Conservation (phyloP, 2,797 vertebrate species). For the Pipistrellus pygmaeus region DNA sequence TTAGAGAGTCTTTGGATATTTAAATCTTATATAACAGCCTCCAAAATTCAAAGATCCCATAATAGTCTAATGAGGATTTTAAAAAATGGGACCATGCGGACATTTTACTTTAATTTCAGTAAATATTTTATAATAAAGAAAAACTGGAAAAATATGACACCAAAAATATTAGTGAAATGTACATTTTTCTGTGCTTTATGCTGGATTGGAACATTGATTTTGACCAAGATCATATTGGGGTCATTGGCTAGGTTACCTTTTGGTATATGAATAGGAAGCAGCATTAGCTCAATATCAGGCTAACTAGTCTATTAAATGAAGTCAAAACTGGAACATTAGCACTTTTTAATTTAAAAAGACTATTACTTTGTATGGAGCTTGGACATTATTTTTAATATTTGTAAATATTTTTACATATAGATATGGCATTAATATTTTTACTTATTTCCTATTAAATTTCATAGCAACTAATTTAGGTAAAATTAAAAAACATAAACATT, state of each 20-base stretch:
- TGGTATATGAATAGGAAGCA: neutral
- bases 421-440: neutral
- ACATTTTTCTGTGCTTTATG: neutral
- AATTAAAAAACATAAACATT: neutral
- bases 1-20: constrained; percentile 19
- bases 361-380: neutral
- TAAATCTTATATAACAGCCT: neutral
- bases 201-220: neutral
- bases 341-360: neutral
- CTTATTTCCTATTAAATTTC: constrained; percentile 21
- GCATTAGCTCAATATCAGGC: neutral
- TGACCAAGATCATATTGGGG: neutral
- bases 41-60: neutral
- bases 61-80: neutral
- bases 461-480: neutral
- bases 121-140: neutral
- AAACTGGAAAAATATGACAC: neutral
- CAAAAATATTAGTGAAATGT: neutral
- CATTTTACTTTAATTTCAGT: neutral
- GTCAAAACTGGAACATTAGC: neutral
- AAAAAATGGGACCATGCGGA: neutral
- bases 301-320: neutral
- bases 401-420: constrained; percentile 20
- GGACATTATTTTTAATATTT: constrained; percentile 7
- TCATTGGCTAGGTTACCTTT: neutral